phyloP scores from a whole-genome alignment of 2,113 vertebrate species.

The Sphyrna mokarran region DNA sequence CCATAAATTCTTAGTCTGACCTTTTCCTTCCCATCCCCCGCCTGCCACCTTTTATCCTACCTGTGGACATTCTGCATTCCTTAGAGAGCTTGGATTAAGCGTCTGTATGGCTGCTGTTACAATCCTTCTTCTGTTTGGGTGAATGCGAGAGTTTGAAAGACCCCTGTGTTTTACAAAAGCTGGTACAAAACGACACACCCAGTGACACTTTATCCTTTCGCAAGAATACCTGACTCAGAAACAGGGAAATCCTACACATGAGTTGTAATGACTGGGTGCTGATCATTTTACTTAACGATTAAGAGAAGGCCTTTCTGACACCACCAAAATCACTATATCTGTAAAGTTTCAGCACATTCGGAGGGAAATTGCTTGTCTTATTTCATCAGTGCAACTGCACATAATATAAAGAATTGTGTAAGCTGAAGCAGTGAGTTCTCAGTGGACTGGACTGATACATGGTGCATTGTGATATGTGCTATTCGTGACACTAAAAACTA shows the following conservation, averaged over 20 bases:
- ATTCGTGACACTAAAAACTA: not conserved
- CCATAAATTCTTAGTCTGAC: constrained; percentile 10
- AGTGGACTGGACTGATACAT: not conserved
- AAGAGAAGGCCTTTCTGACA: not conserved
- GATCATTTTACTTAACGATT: not conserved
- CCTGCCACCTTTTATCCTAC: not conserved
- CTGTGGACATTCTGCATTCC: constrained; percentile 28
- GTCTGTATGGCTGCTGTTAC: not conserved
- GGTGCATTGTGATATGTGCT: not conserved
- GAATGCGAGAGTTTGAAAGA: constrained; percentile 23
- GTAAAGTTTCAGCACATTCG: not conserved
- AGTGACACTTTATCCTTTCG: not conserved
- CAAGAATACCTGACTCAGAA: not conserved
- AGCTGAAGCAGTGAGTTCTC: not conserved
- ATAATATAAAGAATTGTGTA: not conserved
- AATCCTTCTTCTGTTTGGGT: not conserved
- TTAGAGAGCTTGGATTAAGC: constrained; percentile 21
- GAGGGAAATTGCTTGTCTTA: not conserved
- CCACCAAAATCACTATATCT: not conserved
- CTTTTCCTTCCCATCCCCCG: not conserved
- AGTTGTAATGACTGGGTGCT: not conserved
- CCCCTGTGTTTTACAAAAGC: constrained; percentile 4
- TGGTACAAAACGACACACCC: not conserved
- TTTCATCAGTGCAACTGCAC: not conserved
- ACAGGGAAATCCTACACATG: not conserved